A percentile compares a stretch with the other conserved stretches of the same genome.
phyloP scores from a whole-genome alignment of 2,113 vertebrate species.

The Platysteira castanea region DNA sequence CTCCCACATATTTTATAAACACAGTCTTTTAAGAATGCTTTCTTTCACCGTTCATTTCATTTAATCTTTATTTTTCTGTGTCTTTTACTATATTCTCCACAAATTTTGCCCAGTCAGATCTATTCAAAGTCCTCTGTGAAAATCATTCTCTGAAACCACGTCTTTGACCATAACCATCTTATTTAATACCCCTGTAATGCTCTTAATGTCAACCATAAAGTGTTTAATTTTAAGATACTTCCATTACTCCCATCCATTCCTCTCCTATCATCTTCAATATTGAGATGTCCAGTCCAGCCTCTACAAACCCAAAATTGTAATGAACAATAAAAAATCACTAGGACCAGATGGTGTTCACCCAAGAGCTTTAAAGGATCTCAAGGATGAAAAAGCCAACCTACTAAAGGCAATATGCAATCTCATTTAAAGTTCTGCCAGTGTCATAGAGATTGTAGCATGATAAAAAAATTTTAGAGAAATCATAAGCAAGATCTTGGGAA shows the following conservation, averaged over 20 bases:
- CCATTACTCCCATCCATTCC: neutral
- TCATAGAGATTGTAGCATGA: neutral
- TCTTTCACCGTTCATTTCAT: neutral
- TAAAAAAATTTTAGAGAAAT: neutral
- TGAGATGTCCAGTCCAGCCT: neutral
- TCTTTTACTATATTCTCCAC: neutral
- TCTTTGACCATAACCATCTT: neutral
- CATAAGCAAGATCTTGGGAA: neutral
- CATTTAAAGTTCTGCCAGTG: neutral
- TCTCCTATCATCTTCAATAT: neutral
- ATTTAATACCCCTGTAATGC: neutral
- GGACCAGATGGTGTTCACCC: neutral
- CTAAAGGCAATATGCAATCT: neutral
- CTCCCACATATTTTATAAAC: neutral
- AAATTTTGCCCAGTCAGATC: neutral
- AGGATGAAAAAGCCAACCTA: neutral
- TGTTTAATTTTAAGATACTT: neutral
- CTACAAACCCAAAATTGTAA: neutral
- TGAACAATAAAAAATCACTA: neutral
- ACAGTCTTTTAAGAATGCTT: neutral
- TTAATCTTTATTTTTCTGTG: neutral
- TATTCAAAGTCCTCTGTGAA: neutral
- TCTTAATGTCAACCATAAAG: neutral
- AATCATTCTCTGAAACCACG: neutral
- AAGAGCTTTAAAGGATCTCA: neutral